phyloP scores from a whole-genome alignment of 2,888 invertebrate genomes.

The Bursaphelenchus okinawaensis region DNA sequence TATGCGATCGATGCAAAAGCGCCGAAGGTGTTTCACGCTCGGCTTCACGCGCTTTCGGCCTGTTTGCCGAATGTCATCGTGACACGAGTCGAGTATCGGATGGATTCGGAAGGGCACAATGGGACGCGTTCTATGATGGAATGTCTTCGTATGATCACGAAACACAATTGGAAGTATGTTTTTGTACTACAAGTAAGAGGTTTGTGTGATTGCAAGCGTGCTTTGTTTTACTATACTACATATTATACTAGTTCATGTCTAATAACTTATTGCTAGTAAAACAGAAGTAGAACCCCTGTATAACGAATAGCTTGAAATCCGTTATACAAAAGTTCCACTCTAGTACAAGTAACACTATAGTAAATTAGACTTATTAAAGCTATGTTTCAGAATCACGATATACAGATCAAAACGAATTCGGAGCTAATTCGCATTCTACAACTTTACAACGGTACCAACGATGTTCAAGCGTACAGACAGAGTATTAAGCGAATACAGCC shows the following conservation, averaged over 20 bases:
- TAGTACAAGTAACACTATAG: too few relatives aligned
- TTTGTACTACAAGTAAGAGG: constrained; percentile 12
- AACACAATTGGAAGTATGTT: constrained; percentile 17
- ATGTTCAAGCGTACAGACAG: constrained; percentile 7
- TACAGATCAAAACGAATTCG: constrained; percentile 17
- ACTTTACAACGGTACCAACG: constrained; percentile 22
- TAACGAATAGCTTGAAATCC: too few relatives aligned
- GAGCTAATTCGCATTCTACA: constrained; percentile 18
- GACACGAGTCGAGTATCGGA: constrained; percentile 13
- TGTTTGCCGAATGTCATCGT: constrained; percentile 28
- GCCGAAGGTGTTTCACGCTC: constrained; percentile 8
- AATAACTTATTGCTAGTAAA: too few relatives aligned
- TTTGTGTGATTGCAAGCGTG: too few relatives aligned
- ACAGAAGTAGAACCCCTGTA: too few relatives aligned
- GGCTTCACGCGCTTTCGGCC: constrained; percentile 16
- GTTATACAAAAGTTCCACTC: too few relatives aligned
- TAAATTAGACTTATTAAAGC: too few relatives aligned
- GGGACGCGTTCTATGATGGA: not conserved
- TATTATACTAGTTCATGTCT: too few relatives aligned
- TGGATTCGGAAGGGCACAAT: constrained; percentile 26
- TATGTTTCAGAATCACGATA: constrained; percentile 27
- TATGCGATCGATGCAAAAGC: constrained; percentile 21
- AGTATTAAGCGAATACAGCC: not conserved
- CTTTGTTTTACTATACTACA: too few relatives aligned
- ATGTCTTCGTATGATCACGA: not conserved